Evolutionary conservation across 1,140 invertebrate genomes (phyloP).

Genomic region (Calycopis cecrops): DNA sequence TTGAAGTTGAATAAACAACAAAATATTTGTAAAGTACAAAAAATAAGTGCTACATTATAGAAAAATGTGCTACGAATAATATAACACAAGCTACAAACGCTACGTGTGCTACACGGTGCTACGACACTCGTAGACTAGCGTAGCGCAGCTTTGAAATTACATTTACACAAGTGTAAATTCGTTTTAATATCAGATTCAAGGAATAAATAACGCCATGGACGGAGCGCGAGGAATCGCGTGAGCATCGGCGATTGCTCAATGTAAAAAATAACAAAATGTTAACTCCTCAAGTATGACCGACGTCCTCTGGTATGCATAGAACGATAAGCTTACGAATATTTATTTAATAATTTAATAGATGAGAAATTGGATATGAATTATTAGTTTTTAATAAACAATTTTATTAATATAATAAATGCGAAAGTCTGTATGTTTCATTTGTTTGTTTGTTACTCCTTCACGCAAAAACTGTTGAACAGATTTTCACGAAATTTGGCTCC

Average conservation of each 20-base stretch:
- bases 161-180: constrained; percentile 3
- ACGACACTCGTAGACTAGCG: not conserved
- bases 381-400: too few relatives aligned
- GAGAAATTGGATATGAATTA: too few relatives aligned
- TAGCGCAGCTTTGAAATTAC: too few relatives aligned
- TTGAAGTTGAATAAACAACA: too few relatives aligned
- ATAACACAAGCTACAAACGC: not conserved
- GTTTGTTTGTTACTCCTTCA: too few relatives aligned
- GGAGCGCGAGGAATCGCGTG: constrained; percentile 18
- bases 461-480: too few relatives aligned
- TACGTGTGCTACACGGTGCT: constrained; percentile 16
- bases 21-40: too few relatives aligned
- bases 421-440: too few relatives aligned
- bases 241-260: constrained; percentile 15
- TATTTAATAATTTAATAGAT: too few relatives aligned
- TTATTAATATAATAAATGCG: too few relatives aligned
- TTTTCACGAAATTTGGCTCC: too few relatives aligned
- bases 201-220: constrained; percentile 13
- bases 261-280: constrained; percentile 20
- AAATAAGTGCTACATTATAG: too few relatives aligned
- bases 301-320: constrained; percentile 39
- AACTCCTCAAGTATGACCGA: constrained; percentile 11
- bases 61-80: not conserved
- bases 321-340: not conserved
- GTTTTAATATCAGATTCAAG: constrained; percentile 6